phyloP scores from a whole-genome alignment of 64 coral and sea anemone genomes.

The Porites australiensis region DNA sequence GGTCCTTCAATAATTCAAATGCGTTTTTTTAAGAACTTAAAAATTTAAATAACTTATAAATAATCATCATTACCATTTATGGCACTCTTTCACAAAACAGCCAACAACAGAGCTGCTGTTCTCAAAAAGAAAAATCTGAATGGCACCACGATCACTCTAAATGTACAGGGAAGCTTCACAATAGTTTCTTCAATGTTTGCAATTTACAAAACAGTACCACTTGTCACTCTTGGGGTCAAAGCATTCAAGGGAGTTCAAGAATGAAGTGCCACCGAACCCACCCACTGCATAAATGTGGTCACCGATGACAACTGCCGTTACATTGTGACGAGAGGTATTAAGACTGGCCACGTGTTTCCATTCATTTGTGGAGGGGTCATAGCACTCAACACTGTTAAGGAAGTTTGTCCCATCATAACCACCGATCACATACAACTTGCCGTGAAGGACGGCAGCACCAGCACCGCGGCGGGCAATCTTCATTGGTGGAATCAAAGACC shows the following conservation, averaged over 20 bases:
- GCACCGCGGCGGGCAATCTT: constrained; percentile 79
- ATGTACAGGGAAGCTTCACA: background rate
- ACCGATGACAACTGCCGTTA: constrained; percentile 76
- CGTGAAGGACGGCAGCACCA: constrained; percentile 75
- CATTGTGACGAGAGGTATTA: constrained; percentile 88
- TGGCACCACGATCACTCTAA: too few species aligned
- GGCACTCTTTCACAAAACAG: too few species aligned
- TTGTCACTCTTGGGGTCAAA: constrained; percentile 74
- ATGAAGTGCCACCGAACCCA: constrained; percentile 90
- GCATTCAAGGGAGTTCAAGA: constrained; percentile 91
- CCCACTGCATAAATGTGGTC: constrained; percentile 85
- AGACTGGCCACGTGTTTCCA: constrained; percentile 90
- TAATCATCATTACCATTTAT: too few species aligned
- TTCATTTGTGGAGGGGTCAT: constrained; percentile 83
- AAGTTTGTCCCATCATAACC: constrained; percentile 92
- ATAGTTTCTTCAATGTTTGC: background rate
- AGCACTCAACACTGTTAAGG: constrained; percentile 90
- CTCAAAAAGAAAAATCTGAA: too few species aligned
- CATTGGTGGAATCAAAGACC: constrained; percentile 85
- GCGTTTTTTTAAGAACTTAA: too few species aligned
- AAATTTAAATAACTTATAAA: too few species aligned
- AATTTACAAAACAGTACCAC: constrained; percentile 86
- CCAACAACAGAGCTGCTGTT: too few species aligned
- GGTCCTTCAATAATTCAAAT: too few species aligned
- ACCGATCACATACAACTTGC: constrained; percentile 89